phyloP scores from a whole-genome alignment of 2,113 vertebrate genomes.

The Cariama cristata region DNA sequence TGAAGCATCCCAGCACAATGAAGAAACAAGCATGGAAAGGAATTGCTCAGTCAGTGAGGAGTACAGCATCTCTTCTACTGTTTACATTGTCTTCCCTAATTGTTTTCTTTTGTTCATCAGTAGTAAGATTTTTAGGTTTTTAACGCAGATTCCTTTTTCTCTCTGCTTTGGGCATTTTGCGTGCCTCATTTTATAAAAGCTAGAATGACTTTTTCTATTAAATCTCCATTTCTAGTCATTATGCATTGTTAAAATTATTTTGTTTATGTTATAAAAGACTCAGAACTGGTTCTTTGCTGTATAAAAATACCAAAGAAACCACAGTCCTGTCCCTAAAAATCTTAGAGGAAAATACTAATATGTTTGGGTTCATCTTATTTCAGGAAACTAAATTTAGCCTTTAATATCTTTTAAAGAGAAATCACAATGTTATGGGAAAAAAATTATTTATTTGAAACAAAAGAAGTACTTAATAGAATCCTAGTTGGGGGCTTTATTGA shows the following conservation, averaged over 20 bases:
- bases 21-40: not conserved
- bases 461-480: not conserved
- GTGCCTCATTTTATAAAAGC: not conserved
- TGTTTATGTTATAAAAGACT: not conserved
- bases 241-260: not conserved
- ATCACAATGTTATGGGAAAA: not conserved
- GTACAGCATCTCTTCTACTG: not conserved
- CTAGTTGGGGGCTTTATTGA: not conserved
- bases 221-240: not conserved
- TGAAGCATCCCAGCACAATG: not conserved
- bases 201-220: not conserved
- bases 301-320: not conserved
- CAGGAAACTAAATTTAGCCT: not conserved
- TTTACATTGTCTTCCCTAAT: not conserved
- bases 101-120: not conserved
- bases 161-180: not conserved
- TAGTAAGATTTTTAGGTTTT: not conserved
- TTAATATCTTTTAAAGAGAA: not conserved
- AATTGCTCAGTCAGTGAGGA: not conserved
- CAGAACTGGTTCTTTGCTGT: not conserved
- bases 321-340: not conserved
- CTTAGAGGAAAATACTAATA: not conserved
- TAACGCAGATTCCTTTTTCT: not conserved
- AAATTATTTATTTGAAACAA: not conserved
- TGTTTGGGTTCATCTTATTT: not conserved